These are phyloP conservation scores for Vombatus ursinus DNA, from an alignment of 2,113 vertebrate species.

Conservation along the genomic window DNA sequence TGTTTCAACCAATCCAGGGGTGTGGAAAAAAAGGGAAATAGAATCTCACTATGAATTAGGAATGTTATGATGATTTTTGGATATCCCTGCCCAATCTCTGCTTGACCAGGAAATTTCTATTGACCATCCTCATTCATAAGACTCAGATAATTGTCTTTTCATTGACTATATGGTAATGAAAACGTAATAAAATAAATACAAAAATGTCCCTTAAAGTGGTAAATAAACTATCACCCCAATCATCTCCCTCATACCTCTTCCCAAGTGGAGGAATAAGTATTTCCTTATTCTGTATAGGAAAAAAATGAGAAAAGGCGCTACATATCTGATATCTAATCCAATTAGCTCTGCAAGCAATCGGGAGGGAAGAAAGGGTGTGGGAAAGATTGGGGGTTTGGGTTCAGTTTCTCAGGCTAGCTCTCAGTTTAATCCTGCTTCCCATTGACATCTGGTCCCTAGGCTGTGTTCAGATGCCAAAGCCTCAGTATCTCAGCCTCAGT, in stretches of 20 bases:
- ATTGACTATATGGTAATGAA: background rate
- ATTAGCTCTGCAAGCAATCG: background rate
- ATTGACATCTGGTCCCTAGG: background rate
- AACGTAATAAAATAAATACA: background rate
- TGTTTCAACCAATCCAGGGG: background rate
- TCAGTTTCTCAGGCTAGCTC: background rate
- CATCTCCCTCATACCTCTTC: background rate
- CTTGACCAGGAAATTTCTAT: background rate
- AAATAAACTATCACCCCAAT: background rate
- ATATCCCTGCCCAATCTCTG: background rate
- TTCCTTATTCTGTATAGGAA: background rate
- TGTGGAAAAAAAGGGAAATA: background rate
- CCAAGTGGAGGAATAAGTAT: background rate
- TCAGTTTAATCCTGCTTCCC: background rate
- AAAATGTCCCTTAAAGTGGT: background rate
- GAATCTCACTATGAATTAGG: background rate
- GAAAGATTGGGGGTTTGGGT: background rate
- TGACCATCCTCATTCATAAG: background rate
- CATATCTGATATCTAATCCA: background rate
- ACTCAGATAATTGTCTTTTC: background rate
- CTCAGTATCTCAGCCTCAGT: background rate
- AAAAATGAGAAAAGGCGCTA: background rate
- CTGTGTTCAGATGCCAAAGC: background rate
- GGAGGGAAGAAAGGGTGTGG: background rate
- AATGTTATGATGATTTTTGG: background rate